A percentile compares a stretch with the other conserved stretches of the same genome.
Evolutionary conservation across 2,113 vertebrate genomes (phyloP).

Genomic region (Ranitomeya variabilis): DNA sequence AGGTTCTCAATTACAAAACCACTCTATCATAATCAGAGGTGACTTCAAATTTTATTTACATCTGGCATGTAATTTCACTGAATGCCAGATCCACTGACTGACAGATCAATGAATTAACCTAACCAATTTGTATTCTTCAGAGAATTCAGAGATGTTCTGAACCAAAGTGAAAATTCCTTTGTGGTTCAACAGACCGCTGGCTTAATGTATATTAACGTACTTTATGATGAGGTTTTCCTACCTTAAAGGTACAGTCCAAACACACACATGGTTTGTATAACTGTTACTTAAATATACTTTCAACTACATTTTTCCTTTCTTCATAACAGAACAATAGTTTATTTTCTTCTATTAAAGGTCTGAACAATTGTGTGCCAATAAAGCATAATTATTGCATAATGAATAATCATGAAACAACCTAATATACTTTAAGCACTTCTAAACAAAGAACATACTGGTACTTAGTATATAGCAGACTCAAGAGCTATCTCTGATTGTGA

Average conservation of each 20-base stretch:
- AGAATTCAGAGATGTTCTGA: background rate
- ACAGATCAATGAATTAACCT: slow-evolving; percentile 17
- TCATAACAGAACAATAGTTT: no score
- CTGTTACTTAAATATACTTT: background rate
- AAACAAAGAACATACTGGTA: no score
- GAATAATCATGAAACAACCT: no score
- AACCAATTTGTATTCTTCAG: background rate
- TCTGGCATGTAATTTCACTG: slow-evolving; percentile 18
- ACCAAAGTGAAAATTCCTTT: slow-evolving; percentile 6
- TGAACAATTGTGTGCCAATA: no score
- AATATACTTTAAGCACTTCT: no score
- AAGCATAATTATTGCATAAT: no score
- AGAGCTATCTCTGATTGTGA: no score
- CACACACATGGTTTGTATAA: background rate
- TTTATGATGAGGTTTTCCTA: background rate
- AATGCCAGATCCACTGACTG: slow-evolving; percentile 21
- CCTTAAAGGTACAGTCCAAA: background rate
- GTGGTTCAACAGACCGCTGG: background rate
- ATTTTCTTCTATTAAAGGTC: no score
- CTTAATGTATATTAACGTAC: background rate
- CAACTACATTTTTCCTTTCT: background rate
- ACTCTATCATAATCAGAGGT: slow-evolving; percentile 39
- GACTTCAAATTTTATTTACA: slow-evolving; percentile 36
- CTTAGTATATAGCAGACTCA: no score
- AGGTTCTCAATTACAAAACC: slow-evolving; percentile 8